Conservation (phyloP, 2,888 invertebrate species). For the Pyrochroa serraticornis region DNA sequence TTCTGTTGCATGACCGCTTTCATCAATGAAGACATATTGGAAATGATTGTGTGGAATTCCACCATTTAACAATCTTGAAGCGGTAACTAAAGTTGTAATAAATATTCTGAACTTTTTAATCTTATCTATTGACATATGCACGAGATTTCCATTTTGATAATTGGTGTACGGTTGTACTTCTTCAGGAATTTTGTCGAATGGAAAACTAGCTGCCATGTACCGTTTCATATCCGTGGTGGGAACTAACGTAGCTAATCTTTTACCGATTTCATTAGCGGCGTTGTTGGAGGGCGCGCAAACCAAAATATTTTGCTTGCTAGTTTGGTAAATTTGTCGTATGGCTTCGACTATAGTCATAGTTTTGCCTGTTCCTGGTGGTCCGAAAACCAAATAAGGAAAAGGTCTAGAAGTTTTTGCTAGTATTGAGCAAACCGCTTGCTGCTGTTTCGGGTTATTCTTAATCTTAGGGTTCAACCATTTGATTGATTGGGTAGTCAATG, state of each 20-base stretch:
- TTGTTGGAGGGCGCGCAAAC: slow-evolving; percentile 72
- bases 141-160: slow-evolving; percentile 53
- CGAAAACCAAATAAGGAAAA: slow-evolving; percentile 65
- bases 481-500: neutral
- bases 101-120: slow-evolving; percentile 65
- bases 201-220: slow-evolving; percentile 53
- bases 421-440: slow-evolving; percentile 60
- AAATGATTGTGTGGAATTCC: slow-evolving; percentile 59
- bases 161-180: slow-evolving; percentile 56
- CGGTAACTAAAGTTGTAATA: slow-evolving; percentile 66
- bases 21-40: slow-evolving; percentile 75
- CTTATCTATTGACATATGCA: slow-evolving; percentile 60
- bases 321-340: slow-evolving; percentile 52
- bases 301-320: slow-evolving; percentile 59
- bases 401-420: slow-evolving; percentile 60
- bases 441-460: slow-evolving; percentile 59
- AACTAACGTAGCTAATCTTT: slow-evolving; percentile 54
- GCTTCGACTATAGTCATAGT: slow-evolving; percentile 75
- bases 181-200: slow-evolving; percentile 50
- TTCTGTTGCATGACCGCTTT: slow-evolving; percentile 75
- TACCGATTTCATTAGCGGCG: slow-evolving; percentile 70
- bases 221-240: slow-evolving; percentile 54
- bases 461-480: slow-evolving; percentile 42
- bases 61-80: slow-evolving; percentile 55
- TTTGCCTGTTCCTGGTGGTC: slow-evolving; percentile 71